Base-by-base conservation (phyloP, 2,888 invertebrate species). In the Tipula unca region DNA sequence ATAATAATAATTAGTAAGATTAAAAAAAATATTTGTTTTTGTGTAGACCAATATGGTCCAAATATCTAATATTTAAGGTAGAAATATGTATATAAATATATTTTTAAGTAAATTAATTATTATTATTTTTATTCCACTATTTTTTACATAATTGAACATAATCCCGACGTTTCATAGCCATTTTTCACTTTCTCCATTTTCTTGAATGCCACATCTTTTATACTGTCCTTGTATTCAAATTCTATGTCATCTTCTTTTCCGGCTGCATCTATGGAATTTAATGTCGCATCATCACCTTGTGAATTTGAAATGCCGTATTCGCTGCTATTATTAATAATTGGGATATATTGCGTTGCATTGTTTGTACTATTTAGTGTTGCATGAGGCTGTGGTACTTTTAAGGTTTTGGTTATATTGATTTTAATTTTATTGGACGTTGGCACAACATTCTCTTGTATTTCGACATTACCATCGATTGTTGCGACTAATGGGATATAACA, bases 61-160 rank as follows among this genome's bases (percentile, higher is more conserved):
- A 83, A 83, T 83, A 83, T 32, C n/a, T 83, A 83, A 32, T 17
- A 17, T 83, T 32, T 32, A 83, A 17, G 48, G 39, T 39, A 39
- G 39, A 39, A 39, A 54, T 54, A 17, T 42, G n/a, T n/a, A 42
- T 69, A 69, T 69, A 69, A 69, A 69, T 69, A 69, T 83, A 8
- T n/a, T 83, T 35, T 35, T 83, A n/a, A 83, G 83, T 83, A 17
- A 83, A 83, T 83, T 83, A 48, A 69, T 69, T 25, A 69, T 69
- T 69, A 69, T 69, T 69, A 69, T 69, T 69, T 69, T 69, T 25
- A 25, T 69, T 69, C 10, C 25, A 54, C n/a, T 48, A 3, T 48
- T 48, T 48, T 48, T 91, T 90, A 96, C 96, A 96, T 96, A 88
- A 97, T 95, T 85, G 95, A 94, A 92, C 97, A 97, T 88, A 97